Evolutionary conservation across 1,140 invertebrate genomes (phyloP).

Genomic region (Aethina tumida): DNA sequence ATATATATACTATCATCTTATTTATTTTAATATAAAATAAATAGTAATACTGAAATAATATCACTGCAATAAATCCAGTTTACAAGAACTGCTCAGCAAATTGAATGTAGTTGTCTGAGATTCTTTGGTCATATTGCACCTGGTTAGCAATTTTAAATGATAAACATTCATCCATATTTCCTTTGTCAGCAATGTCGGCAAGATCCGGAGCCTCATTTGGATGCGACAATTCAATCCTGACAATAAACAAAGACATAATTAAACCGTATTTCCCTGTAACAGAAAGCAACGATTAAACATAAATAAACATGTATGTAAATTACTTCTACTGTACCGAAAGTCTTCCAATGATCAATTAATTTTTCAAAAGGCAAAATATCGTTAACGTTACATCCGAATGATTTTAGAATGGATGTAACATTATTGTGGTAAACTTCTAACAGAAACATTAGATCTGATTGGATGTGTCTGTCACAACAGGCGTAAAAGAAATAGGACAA

Average conservation of each 20-base stretch:
- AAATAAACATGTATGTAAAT: background rate
- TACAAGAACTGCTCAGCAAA: slow-evolving; percentile 16
- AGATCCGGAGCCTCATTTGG: slow-evolving; percentile 19
- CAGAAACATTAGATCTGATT: slow-evolving; percentile 37
- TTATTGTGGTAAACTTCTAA: slow-evolving; percentile 46
- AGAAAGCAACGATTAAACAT: no score
- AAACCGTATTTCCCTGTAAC: slow-evolving; percentile 15
- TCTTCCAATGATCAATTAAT: slow-evolving; percentile 35
- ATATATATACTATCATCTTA: background rate
- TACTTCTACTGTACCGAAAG: slow-evolving; percentile 17
- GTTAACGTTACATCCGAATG: slow-evolving; percentile 36
- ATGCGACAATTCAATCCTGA: slow-evolving; percentile 15
- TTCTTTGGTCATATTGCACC: slow-evolving; percentile 14
- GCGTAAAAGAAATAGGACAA: slow-evolving; percentile 47
- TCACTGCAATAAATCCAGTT: no score
- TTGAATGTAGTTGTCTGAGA: slow-evolving; percentile 17
- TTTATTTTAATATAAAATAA: no score
- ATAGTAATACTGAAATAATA: no score
- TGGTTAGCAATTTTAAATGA: slow-evolving; percentile 13
- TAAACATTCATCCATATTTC: slow-evolving; percentile 9
- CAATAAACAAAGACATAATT: slow-evolving; percentile 9
- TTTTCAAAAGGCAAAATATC: slow-evolving; percentile 37
- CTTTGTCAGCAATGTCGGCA: slow-evolving; percentile 14
- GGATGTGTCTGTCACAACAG: slow-evolving; percentile 39
- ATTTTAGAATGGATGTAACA: slow-evolving; percentile 32